These are phyloP conservation scores for Thyatira batis DNA, from an alignment of 2,888 invertebrate genomes.

Conservation along the genomic window DNA sequence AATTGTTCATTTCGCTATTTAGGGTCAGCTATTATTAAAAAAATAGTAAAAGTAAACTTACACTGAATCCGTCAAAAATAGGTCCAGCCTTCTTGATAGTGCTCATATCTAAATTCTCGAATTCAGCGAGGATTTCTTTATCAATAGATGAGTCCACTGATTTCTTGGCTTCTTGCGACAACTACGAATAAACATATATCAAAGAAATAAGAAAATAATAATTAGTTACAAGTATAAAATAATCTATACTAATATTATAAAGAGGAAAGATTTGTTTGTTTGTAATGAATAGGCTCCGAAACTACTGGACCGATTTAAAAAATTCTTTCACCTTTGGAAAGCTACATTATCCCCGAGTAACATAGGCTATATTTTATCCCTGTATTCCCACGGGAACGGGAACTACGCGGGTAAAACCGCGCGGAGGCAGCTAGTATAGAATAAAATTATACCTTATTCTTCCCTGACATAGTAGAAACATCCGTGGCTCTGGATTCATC, in stretches of 20 bases:
- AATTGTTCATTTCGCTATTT: too few species aligned
- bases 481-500: conserved; percentile 67
- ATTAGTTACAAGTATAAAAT: too few species aligned
- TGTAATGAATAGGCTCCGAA: too few species aligned
- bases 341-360: too few species aligned
- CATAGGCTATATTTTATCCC: too few species aligned
- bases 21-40: background rate
- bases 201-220: background rate
- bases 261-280: too few species aligned
- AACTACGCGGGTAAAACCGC: too few species aligned
- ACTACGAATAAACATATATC: conserved; percentile 38
- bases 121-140: conserved; percentile 55
- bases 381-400: too few species aligned
- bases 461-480: conserved; percentile 52
- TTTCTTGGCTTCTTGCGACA: conserved; percentile 58
- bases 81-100: conserved; percentile 87
- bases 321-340: too few species aligned
- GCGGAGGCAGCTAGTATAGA: too few species aligned
- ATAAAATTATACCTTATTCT: conserved; percentile 61
- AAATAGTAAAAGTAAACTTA: conserved; percentile 59
- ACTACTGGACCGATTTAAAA: too few species aligned
- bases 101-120: conserved; percentile 82
- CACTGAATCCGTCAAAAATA: conserved; percentile 95
- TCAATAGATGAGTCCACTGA: conserved; percentile 51
- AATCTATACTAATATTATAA: too few species aligned